Evolutionary conservation across 2,113 vertebrate species (phyloP).

Genomic region (Nibea coibor): DNA sequence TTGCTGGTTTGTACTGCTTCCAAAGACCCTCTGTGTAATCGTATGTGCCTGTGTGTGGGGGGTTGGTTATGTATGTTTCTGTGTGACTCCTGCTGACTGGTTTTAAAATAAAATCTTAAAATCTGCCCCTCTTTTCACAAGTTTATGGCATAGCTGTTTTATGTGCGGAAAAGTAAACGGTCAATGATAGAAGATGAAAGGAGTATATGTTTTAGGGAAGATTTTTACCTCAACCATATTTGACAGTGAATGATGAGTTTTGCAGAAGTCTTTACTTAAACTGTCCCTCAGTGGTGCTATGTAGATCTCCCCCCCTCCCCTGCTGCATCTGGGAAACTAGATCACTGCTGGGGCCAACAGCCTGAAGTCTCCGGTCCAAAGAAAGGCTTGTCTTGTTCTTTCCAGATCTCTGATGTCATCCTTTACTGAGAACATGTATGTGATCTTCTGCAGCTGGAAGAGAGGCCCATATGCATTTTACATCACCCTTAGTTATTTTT

Average conservation of each 20-base stretch:
- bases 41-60: not conserved
- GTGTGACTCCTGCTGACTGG: conserved; percentile 3
- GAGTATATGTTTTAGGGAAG: conserved; percentile 20
- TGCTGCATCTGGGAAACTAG: conserved; percentile 68
- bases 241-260: conserved; percentile 75
- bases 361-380: conserved; percentile 38
- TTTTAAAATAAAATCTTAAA: conserved; percentile 13
- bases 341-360: conserved; percentile 62
- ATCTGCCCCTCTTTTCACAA: conserved; percentile 1
- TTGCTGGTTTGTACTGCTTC: not conserved
- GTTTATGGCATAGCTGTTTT: conserved; percentile 25
- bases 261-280: conserved; percentile 75
- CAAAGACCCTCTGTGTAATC: conserved; percentile 6
- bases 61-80: not conserved
- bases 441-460: conserved; percentile 77
- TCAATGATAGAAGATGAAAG: conserved; percentile 46
- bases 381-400: conserved; percentile 64
- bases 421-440: conserved; percentile 64
- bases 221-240: conserved; percentile 58
- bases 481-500: conserved; percentile 60
- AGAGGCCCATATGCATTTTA: conserved; percentile 70
- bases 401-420: conserved; percentile 71
- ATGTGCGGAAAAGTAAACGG: conserved; percentile 23
- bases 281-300: conserved; percentile 64
- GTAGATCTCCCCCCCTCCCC: conserved; percentile 36